Base-by-base conservation (phyloP, 2,797 vertebrate species). In the Lepidocolaptes lacrymiger region DNA sequence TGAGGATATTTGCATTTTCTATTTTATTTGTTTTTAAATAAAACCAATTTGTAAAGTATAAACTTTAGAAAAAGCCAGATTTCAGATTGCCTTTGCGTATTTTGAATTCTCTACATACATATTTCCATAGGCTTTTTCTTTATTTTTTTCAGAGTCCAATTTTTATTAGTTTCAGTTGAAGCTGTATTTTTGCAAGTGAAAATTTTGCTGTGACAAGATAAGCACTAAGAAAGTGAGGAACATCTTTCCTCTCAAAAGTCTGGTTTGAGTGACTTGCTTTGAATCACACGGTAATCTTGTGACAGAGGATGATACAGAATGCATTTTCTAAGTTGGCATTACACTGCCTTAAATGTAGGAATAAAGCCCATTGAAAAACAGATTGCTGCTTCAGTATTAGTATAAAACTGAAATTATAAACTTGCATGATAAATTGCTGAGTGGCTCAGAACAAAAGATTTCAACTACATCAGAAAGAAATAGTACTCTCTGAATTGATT, bases 221-320 rank as follows among this genome's bases (percentile, higher is more conserved):
- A 91, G 67, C 67, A 79, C 7, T 3, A 37, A 82, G 74, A 87
- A 93, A 90, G 92, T 62, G 59, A 95, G 67, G 84, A 85, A 73
- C 62, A 66, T 76, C 74, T 89, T 95, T 82, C 71, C 81, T 83
- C 34, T 89, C 84, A 71, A 84, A 95, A 87, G 68, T 52, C 74
- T 84, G 39, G 32, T 90, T 93, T 86, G 92, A 95, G 76, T 81
- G 69, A 78, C 74, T 93, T 84, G 30, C 81, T 94, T 81, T 94
- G 91, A 95, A 95, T 93, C 81, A 87, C 32, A 59, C 20, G 8
- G 68, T 89, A 92, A 89, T 93, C 81, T 85, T 89, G 67, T 82
- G 81, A 96, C 81, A 92, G 86, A 85, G 79, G 59, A 94, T 85
- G 74, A 91, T 87, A 89, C 26, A 84, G 90, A 91, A 95, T 76